Conservation (phyloP, 2,888 invertebrate genomes). For the Erebia palarica region DNA sequence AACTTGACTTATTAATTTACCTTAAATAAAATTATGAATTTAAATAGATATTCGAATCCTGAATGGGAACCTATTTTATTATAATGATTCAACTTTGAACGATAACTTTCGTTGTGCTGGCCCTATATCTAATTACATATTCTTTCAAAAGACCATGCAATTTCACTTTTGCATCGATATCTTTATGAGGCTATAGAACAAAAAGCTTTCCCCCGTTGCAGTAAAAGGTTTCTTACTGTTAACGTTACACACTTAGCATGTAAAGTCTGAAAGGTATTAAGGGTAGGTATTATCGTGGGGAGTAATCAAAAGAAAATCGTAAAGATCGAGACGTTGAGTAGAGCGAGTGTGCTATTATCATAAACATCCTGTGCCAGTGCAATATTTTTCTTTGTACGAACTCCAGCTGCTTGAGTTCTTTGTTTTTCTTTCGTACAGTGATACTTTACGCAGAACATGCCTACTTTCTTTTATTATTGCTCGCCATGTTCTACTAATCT, state of each 20-base stretch:
- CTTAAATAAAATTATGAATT: too few species aligned
- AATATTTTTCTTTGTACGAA: slow-evolving; percentile 77
- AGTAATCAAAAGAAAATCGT: slow-evolving; percentile 37
- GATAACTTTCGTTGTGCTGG: too few species aligned
- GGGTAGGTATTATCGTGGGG: slow-evolving; percentile 27
- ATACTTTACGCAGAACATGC: slow-evolving; percentile 71
- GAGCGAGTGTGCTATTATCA: slow-evolving; percentile 73
- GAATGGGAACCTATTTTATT: too few species aligned
- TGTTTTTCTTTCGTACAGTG: slow-evolving; percentile 68
- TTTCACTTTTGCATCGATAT: slow-evolving; percentile 2
- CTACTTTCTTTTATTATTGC: slow-evolving; percentile 77
- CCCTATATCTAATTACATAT: too few species aligned
- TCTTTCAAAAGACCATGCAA: slow-evolving; percentile 5
- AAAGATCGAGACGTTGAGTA: slow-evolving; percentile 69
- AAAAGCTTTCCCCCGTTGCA: slow-evolving; percentile 26
- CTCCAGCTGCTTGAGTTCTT: slow-evolving; percentile 69
- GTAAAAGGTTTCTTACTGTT: slow-evolving; percentile 31
- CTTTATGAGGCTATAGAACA: slow-evolving; percentile 21
- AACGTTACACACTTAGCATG: slow-evolving; percentile 31
- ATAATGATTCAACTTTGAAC: too few species aligned
- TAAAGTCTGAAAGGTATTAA: slow-evolving; percentile 30
- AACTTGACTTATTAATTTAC: too few species aligned
- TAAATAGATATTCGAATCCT: too few species aligned
- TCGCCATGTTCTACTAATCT: slow-evolving; percentile 49
- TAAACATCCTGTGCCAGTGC: slow-evolving; percentile 73